Percentiles rank a stretch among this genome's conserved stretches.
These are phyloP conservation scores for Lytechinus pictus DNA, from an alignment of 35 echinoderm and acorn worm species.

Conservation along the genomic window DNA sequence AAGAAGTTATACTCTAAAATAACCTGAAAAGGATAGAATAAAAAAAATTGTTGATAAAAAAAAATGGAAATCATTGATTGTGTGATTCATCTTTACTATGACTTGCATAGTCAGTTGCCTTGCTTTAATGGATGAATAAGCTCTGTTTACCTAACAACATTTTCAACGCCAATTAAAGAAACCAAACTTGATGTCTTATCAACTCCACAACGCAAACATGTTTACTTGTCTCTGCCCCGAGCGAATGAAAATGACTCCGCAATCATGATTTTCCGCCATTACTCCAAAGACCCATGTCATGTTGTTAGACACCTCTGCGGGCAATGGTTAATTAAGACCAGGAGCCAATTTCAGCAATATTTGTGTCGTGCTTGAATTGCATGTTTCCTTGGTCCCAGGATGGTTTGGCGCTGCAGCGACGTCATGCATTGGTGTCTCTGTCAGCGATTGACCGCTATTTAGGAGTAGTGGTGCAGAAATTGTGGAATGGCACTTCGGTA, in stretches of 20 bases:
- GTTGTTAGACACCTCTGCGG: neutral
- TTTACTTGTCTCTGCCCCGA: neutral
- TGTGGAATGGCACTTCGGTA: neutral
- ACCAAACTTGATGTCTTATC: neutral
- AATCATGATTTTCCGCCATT: neutral
- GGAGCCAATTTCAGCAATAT: neutral
- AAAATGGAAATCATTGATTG: neutral
- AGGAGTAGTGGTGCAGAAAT: neutral
- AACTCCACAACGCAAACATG: neutral
- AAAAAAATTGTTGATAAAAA: too few species aligned
- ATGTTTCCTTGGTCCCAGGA: conserved; percentile 17
- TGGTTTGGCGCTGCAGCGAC: neutral
- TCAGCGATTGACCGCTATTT: neutral
- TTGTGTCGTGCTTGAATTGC: conserved; percentile 2
- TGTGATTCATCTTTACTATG: neutral
- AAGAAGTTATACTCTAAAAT: too few species aligned
- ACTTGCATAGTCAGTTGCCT: neutral
- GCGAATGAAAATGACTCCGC: conserved; percentile 14
- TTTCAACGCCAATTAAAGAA: neutral
- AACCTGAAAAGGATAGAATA: too few species aligned
- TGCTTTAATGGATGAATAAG: neutral
- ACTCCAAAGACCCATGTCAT: neutral
- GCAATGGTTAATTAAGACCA: conserved; percentile 7
- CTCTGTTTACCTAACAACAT: neutral
- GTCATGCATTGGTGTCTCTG: neutral